Evolutionary conservation across 2,797 vertebrate species (phyloP), one percentile per base, ranked within the genome.

Genomic region (Dicrostonyx torquatus): DNA sequence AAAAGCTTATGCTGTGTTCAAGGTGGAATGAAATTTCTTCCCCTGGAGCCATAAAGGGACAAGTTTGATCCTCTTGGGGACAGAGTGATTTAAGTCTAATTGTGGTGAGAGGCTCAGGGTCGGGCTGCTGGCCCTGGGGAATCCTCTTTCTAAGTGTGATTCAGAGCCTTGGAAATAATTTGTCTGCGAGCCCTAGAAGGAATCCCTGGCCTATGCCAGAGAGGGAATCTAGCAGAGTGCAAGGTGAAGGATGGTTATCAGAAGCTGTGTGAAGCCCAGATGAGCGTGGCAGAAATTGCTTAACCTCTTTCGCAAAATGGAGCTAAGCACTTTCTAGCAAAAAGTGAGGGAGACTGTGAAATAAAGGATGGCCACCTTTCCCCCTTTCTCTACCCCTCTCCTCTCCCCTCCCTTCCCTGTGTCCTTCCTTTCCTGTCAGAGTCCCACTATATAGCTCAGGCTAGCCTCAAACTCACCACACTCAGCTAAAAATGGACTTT

Each of bases 11-110:
- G 22, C 50, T 6, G 1, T 48, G 82, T 84, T 92, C 43, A 18
- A 79, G 62, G 40, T 18, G 9, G 76, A 53, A 50, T 66, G 45
- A 77, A 72, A 40, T 89, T 85, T 80, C 76, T 75, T 94, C 11
- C 31, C 73, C 86, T 78, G 45, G 87, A 48, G 7, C 11, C 29
- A 1, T 78, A 5, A 50, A 58, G 64, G 70, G 85, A 48, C 0
- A 5, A 55, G 29, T 10, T 80, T 14, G 12, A 20, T 48, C 84
- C 70, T 90, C 53, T 22, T 48, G 34, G 40, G 50, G 70, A 45
- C 43, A 60, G 40, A 88, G 29, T 11, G 18, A 64, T 50, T 88
- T 87, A 60, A 50, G 58, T 40, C 2, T 48, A 40, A 82, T 64
- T 87, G 87, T 50, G 18, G 80, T 29, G 1, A 64, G 48, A 82